Conservation (phyloP, 2,797 vertebrate species). For the Spinibarbus caldwelli region DNA sequence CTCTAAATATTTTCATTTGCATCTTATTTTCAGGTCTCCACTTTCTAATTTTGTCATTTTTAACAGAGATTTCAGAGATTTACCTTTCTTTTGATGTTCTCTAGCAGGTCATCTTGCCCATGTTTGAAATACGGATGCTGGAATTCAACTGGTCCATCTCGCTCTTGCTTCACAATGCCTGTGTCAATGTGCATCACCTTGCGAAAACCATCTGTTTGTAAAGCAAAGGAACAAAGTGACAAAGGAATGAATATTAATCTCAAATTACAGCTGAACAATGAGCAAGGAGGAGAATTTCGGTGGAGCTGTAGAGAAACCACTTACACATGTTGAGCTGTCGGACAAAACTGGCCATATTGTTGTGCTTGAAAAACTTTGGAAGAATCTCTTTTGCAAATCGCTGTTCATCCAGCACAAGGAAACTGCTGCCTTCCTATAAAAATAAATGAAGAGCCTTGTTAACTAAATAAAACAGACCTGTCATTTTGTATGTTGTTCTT, state of each 20-base stretch:
- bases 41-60: neutral
- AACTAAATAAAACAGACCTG: neutral
- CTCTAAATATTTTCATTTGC: neutral
- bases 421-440: conserved; percentile 94
- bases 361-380: conserved; percentile 98
- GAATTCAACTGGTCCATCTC: conserved; percentile 93
- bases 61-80: conserved; percentile 36
- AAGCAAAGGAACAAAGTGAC: neutral
- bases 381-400: conserved; percentile 96
- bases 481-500: neutral
- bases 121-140: conserved; percentile 95
- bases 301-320: conserved; percentile 58
- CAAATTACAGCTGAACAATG: neutral
- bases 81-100: conserved; percentile 97
- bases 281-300: neutral
- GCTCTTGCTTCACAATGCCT: conserved; percentile 91
- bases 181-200: conserved; percentile 95
- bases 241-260: neutral
- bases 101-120: conserved; percentile 91
- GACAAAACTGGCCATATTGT: conserved; percentile 99
- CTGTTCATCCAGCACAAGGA: conserved; percentile 94
- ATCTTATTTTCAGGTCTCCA: neutral
- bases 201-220: conserved; percentile 89
- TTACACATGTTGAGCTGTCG: conserved; percentile 98
- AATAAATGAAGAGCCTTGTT: conserved; percentile 8